These are phyloP conservation scores for Orchesella flavescens DNA, from an alignment of 2,888 invertebrate species.

Conservation along the genomic window DNA sequence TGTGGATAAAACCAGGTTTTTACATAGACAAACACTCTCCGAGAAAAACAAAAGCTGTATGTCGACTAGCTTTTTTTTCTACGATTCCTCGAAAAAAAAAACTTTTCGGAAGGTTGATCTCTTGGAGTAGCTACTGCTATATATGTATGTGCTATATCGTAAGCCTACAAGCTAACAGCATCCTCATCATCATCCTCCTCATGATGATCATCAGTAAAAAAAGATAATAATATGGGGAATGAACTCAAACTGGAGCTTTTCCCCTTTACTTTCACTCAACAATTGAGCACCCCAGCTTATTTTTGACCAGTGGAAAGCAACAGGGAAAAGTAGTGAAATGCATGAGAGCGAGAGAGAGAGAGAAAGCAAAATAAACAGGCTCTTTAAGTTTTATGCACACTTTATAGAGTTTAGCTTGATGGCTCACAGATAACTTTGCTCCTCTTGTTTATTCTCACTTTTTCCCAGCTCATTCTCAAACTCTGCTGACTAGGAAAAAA, in stretches of 20 bases:
- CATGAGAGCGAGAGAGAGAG: not conserved
- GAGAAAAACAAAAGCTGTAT: slow-evolving; percentile 17
- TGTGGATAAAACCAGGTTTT: not conserved
- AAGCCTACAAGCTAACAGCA: no score
- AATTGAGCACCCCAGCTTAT: no score
- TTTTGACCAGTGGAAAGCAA: slow-evolving; percentile 34
- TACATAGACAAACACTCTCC: not conserved
- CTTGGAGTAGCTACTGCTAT: not conserved
- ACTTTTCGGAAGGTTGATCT: not conserved
- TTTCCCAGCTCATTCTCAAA: no score
- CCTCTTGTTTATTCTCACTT: not conserved
- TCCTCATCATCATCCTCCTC: no score
- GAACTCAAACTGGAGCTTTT: slow-evolving; percentile 8
- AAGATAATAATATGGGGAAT: slow-evolving; percentile 35
- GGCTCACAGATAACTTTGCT: slow-evolving; percentile 25
- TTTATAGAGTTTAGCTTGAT: slow-evolving; percentile 35
- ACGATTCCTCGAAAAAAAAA: not conserved
- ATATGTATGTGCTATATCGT: no score
- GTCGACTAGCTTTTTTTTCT: not conserved
- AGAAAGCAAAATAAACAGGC: slow-evolving; percentile 9
- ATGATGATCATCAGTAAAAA: not conserved
- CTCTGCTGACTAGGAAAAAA: no score
- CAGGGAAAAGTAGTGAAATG: slow-evolving; percentile 40
- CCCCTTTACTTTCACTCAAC: no score
- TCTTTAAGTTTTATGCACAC: slow-evolving; percentile 45